phyloP scores from a whole-genome alignment of 2,888 invertebrate genomes.

The Parnassius smintheus region DNA sequence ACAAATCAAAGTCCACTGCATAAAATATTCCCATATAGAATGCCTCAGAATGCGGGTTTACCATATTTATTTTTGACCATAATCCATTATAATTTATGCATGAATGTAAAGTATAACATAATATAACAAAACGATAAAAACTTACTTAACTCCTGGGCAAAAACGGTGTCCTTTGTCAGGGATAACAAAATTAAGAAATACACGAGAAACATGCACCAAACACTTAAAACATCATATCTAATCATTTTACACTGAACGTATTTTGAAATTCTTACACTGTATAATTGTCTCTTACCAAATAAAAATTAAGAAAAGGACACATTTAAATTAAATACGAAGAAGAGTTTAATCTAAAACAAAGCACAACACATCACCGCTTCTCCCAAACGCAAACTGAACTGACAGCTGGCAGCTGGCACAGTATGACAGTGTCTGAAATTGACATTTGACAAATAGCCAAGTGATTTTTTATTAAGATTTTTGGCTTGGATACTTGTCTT shows the following conservation, averaged over 20 bases:
- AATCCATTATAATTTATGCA: background rate
- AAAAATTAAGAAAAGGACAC: slow-evolving; percentile 33
- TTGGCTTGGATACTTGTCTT: no score
- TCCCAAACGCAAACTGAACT: slow-evolving; percentile 27
- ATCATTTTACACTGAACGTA: slow-evolving; percentile 58
- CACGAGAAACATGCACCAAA: slow-evolving; percentile 55
- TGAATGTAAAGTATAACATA: background rate
- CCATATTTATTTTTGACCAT: no score
- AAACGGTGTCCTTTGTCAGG: slow-evolving; percentile 64
- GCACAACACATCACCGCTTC: slow-evolving; percentile 49
- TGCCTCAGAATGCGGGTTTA: no score
- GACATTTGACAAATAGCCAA: background rate
- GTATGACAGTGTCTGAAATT: background rate
- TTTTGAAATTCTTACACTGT: slow-evolving; percentile 18
- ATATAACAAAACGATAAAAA: slow-evolving; percentile 29
- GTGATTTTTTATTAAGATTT: no score
- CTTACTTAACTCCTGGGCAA: slow-evolving; percentile 66
- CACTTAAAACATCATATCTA: slow-evolving; percentile 54
- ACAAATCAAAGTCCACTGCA: no score
- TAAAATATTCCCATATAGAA: no score
- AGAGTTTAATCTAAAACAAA: slow-evolving; percentile 40
- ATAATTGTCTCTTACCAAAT: slow-evolving; percentile 16
- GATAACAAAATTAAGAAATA: slow-evolving; percentile 62
- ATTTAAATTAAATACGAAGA: slow-evolving; percentile 36
- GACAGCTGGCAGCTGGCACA: background rate